Evolutionary conservation across 2,113 vertebrate species (phyloP), one percentile per base, ranked within the genome.

Genomic region (Mormoops blainvillei): DNA sequence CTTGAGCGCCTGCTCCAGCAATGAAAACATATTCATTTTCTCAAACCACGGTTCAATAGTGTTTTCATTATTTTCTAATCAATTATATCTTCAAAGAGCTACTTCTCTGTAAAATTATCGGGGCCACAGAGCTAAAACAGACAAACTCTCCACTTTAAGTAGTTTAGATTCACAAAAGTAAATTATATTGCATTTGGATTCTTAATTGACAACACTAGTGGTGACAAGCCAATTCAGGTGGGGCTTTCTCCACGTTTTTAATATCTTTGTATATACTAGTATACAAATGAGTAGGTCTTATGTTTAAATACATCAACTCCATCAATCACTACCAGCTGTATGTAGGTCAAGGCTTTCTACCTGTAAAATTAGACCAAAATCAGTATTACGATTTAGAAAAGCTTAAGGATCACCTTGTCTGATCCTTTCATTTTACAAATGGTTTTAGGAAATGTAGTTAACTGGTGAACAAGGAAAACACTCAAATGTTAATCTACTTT

Each of bases 351-450:
- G 77, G 86, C 94, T 96, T 97, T 88, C 85, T 89, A 91, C 54
- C 91, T 93, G 93, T 95, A 96, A 96, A 97, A 97, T 95, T 96
- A 97, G 96, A 95, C 95, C 67, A 2, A 91, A 82, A 87, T 96
- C 94, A 86, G 81, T 54, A 58, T 87, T 97, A 94, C 96, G 96
- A 97, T 88, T 97, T 94, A 96, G 94, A 94, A 95, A 93, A 97
- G 94, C 96, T 88, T 94, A 96, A 78, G 93, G 97, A 95, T 95
- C 91, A 96, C 77, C 65, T 56, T 56, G 77, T 90, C 94, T 89
- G 95, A 97, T 97, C 93, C 94, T 96, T 91, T 87, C 7, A 0
- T 94, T 94, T 85, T 74, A 97, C 86, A 94, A 96, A 94, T 52
- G 63, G 93, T 96, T 94, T 97, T 91, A 96, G 68, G 41, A 96